phyloP scores from a whole-genome alignment of 2,113 vertebrate genomes.

The Carollia perspicillata region DNA sequence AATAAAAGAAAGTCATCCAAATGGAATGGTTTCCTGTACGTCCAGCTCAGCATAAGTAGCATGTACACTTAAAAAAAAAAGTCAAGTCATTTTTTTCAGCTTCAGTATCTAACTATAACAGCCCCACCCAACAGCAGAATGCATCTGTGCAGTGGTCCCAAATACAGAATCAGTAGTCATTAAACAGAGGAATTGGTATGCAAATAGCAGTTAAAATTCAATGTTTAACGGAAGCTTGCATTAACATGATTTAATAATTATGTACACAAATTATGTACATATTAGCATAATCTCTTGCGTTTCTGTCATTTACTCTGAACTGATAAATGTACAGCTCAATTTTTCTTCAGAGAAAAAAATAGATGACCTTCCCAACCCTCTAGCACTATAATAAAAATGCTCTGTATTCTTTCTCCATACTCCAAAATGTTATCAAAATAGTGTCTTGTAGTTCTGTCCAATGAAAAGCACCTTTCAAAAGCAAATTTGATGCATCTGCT shows the following conservation, averaged over 20 bases:
- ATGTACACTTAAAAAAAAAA: constrained; percentile 82
- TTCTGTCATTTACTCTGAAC: constrained; percentile 75
- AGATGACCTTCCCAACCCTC: constrained; percentile 79
- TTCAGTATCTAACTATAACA: constrained; percentile 80
- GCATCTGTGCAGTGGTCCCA: constrained; percentile 79
- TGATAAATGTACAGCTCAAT: constrained; percentile 72
- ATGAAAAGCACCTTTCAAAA: constrained; percentile 85
- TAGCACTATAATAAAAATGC: constrained; percentile 82
- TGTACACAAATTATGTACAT: constrained; percentile 79
- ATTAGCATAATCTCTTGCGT: constrained; percentile 79
- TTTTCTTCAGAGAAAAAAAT: constrained; percentile 80
- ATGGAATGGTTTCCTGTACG: constrained; percentile 85
- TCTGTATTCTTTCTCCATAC: constrained; percentile 79
- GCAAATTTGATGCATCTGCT: constrained; percentile 84
- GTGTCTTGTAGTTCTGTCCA: constrained; percentile 83
- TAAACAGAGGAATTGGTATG: constrained; percentile 80
- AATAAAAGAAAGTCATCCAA: constrained; percentile 87
- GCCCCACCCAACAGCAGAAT: constrained; percentile 79
- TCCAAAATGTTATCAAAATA: constrained; percentile 85
- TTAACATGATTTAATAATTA: constrained; percentile 78
- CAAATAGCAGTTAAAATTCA: constrained; percentile 77
- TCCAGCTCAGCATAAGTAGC: constrained; percentile 86
- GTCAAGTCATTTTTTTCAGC: constrained; percentile 81
- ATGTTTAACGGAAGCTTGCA: constrained; percentile 81
- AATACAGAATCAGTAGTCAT: constrained; percentile 87